Percentiles rank a stretch among this genome's conserved stretches.
phyloP scores from a whole-genome alignment of 2,888 invertebrate species.

The Cartodere bifasciata region DNA sequence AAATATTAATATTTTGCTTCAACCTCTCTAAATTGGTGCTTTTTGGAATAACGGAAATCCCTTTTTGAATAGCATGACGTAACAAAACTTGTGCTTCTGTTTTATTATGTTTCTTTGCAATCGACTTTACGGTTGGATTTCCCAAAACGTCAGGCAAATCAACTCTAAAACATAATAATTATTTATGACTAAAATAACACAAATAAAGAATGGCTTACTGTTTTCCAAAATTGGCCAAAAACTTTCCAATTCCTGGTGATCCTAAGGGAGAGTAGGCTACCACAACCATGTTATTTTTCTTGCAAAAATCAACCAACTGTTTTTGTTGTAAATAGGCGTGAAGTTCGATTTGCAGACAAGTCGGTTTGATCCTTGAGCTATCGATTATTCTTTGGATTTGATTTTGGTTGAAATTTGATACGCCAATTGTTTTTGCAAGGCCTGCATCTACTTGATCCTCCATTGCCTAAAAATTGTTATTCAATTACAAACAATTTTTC shows the following conservation, averaged over 20 bases:
- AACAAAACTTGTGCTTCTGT: conserved; percentile 64
- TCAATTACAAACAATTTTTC: too few species aligned
- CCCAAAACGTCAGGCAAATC: conserved; percentile 52
- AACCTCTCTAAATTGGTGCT: conserved; percentile 63
- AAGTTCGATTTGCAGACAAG: conserved; percentile 57
- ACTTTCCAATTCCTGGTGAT: conserved; percentile 51
- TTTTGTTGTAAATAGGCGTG: conserved; percentile 68
- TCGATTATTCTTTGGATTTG: conserved; percentile 58
- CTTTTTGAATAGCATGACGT: conserved; percentile 57
- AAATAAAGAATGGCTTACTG: conserved; percentile 29
- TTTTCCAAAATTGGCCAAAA: conserved; percentile 37
- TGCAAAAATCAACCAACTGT: conserved; percentile 48
- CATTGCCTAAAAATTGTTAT: conserved; percentile 46
- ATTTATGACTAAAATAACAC: conserved; percentile 3
- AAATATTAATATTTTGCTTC: conserved; percentile 61
- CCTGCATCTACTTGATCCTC: conserved; percentile 56
- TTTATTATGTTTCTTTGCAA: conserved; percentile 47
- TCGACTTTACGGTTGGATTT: conserved; percentile 40
- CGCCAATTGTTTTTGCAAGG: conserved; percentile 61
- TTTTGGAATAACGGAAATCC: conserved; percentile 69
- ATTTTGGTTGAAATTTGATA: conserved; percentile 68
- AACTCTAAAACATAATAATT: conserved; percentile 33
- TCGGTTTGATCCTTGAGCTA: conserved; percentile 47
- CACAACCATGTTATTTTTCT: conserved; percentile 50
- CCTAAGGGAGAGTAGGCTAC: conserved; percentile 74